These are phyloP conservation scores for Darevskia mixta DNA, from an alignment of 2,797 vertebrate species.

Conservation along the genomic window DNA sequence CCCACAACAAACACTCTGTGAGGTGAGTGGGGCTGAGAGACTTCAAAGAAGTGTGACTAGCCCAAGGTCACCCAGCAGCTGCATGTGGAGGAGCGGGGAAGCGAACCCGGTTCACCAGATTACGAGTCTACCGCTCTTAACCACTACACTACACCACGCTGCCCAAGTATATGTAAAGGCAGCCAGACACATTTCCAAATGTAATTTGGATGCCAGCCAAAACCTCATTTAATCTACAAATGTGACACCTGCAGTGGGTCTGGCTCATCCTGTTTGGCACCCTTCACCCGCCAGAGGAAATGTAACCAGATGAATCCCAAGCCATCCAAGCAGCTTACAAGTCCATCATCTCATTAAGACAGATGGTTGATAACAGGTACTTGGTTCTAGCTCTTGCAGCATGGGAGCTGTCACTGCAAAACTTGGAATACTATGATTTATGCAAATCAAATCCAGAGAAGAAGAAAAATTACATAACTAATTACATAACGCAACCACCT, in stretches of 20 bases:
- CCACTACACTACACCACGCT: too few species aligned
- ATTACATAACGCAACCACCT: not conserved
- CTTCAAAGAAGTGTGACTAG: too few species aligned
- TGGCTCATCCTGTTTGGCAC: not conserved
- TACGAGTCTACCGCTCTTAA: too few species aligned
- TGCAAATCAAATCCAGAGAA: slow-evolving; percentile 36
- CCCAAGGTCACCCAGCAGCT: too few species aligned
- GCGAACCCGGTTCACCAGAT: too few species aligned
- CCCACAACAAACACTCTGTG: too few species aligned
- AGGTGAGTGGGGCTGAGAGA: too few species aligned
- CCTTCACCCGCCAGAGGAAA: not conserved
- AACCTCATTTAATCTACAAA: not conserved
- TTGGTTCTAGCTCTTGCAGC: not conserved
- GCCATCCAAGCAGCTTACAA: not conserved
- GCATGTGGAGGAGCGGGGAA: too few species aligned
- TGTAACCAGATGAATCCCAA: not conserved
- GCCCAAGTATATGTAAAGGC: not conserved
- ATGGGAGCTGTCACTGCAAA: slow-evolving; percentile 8
- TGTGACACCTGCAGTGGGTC: not conserved
- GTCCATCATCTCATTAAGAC: not conserved
- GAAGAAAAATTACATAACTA: not conserved
- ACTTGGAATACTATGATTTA: not conserved
- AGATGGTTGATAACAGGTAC: not conserved
- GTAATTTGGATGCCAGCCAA: not conserved
- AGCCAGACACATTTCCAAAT: not conserved